Evolutionary conservation across 2,888 invertebrate species (phyloP).

Genomic region (Acronicta alni): DNA sequence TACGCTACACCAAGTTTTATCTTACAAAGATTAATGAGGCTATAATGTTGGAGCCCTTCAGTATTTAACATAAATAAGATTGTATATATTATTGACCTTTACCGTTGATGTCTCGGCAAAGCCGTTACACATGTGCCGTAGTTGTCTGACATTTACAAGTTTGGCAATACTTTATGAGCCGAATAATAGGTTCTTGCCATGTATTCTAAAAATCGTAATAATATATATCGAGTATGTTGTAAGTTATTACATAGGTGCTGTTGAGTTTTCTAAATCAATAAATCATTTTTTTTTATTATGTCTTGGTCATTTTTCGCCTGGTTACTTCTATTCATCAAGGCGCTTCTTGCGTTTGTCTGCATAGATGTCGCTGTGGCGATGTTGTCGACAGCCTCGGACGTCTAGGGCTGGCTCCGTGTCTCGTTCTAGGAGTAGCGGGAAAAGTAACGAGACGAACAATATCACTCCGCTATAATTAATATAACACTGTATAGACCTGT

Average conservation of each 20-base stretch:
- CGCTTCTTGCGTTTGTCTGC: no score
- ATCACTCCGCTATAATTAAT: no score
- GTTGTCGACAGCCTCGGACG: no score
- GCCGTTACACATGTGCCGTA: conserved; percentile 13
- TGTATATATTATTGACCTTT: conserved; percentile 35
- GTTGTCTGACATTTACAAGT: not conserved
- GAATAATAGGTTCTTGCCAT: conserved; percentile 16
- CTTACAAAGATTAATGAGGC: conserved; percentile 32
- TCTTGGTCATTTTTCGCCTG: not conserved
- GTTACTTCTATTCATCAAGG: no score
- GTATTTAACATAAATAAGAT: conserved; percentile 29
- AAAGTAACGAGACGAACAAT: no score
- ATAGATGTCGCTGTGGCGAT: not conserved
- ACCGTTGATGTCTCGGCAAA: conserved; percentile 8
- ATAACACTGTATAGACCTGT: no score
- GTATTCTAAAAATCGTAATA: conserved; percentile 9
- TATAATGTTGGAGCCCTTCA: conserved; percentile 21
- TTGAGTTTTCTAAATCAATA: conserved; percentile 54
- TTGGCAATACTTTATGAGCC: conserved; percentile 9
- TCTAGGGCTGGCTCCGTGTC: no score
- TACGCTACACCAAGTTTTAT: conserved; percentile 4
- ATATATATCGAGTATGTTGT: conserved; percentile 17
- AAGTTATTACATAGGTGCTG: conserved; percentile 33
- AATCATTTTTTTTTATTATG: conserved; percentile 23
- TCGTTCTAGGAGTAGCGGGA: no score